Conservation (phyloP, 1,140 invertebrate species). For the Parasteatoda tepidariorum region DNA sequence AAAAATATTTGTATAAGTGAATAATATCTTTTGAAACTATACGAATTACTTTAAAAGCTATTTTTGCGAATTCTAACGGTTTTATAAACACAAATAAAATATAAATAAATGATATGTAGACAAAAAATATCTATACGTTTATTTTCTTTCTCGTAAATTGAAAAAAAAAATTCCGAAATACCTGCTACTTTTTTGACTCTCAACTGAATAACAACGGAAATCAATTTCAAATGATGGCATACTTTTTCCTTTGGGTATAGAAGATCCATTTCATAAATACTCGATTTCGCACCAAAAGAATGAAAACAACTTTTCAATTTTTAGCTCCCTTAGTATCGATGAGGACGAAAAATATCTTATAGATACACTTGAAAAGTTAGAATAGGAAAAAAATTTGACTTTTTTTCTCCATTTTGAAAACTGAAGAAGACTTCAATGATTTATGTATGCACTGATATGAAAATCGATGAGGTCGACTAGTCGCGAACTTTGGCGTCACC, state of each 20-base stretch:
- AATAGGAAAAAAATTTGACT: not conserved
- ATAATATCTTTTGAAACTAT: too few species aligned
- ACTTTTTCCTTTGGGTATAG: not conserved
- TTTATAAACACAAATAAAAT: too few species aligned
- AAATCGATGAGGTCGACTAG: conserved; percentile 42
- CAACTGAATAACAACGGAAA: not conserved
- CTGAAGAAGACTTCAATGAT: conserved; percentile 15
- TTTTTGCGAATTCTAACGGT: too few species aligned
- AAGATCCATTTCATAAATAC: not conserved
- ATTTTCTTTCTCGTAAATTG: too few species aligned
- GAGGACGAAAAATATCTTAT: not conserved
- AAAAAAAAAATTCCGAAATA: too few species aligned
- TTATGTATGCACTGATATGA: conserved; percentile 55
- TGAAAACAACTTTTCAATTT: not conserved
- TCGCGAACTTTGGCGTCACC: conserved; percentile 42
- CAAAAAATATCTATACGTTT: too few species aligned
- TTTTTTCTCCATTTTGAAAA: not conserved
- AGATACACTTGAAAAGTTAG: not conserved
- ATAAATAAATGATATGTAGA: too few species aligned
- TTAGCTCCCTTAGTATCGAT: not conserved
- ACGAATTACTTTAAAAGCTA: too few species aligned
- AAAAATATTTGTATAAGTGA: too few species aligned
- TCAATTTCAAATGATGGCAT: not conserved
- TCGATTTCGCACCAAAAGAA: not conserved
- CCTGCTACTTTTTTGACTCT: not conserved